Evolutionary conservation across 1,140 invertebrate genomes (phyloP), one percentile per base, ranked within the genome.

Genomic region (Drosophila willistoni): DNA sequence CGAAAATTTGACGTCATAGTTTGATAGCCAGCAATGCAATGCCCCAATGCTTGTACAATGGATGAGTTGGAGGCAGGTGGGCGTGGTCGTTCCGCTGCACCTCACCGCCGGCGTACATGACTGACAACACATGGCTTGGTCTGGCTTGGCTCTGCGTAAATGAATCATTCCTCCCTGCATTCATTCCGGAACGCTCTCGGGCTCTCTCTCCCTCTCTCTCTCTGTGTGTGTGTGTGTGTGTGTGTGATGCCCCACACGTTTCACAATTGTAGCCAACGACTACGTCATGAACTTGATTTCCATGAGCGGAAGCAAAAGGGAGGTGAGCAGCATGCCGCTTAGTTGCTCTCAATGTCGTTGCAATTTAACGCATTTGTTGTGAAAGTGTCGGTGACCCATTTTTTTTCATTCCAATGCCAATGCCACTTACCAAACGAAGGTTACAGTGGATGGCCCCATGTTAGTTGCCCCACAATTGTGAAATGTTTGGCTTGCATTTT

Each of bases 71-170:
- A 60, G 70, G 61, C 67, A 34, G 44, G 68, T 36, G 22, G 44
- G 44, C 4, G 44, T 51, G 44, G 44, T 12, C 13, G 44, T 2
- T 12, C 47, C 12, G 61, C 33, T 51, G 17, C 55, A 81, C 41
- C 34, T 14, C 42, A 14, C 6, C 14, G 69, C 34, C 71, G 79
- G 82, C 79, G 79, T 73, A 76, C 79, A 84, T 86, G 82, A 86
- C 82, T 55, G 19, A 3, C 65, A 61, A 64, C 82, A 86, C 82
- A 82, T n/a, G 33, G 17, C 36, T 63, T 10, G 33, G 22, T 29
- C 55, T 39, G 22, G 39, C 19, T 56, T 39, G 22, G 44, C 22
- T 56, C 22, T 17, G 25, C 33, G 36, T 63, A 68, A 68, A 12
- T 82, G 82, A 82, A 65, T 86, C 82, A 87, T 59, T 77, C 73